Base-by-base conservation (phyloP, 2,888 invertebrate genomes). In the Lasioglossum figueresi region DNA sequence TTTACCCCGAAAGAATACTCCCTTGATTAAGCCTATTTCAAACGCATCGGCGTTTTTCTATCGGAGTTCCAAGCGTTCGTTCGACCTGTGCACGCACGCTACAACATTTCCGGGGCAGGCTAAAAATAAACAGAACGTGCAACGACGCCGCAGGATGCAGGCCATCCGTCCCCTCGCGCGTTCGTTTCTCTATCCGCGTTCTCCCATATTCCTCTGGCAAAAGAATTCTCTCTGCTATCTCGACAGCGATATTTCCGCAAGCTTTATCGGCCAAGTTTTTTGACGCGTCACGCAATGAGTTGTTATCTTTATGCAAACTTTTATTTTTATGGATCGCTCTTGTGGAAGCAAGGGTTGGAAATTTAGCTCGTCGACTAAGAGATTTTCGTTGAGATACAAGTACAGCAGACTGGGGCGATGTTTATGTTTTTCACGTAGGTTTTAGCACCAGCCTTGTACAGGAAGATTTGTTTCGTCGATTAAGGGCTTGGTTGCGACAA, bases 91-190 rank as follows among this genome's bases (percentile, higher is more conserved):
- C 43, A 31, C 56, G 70, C 70, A 66, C 40, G 63, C 48, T 34
- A 52, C 71, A 63, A 59, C 34, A 72, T 71, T 71, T 76, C 63
- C 71, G 66, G 48, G 43, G 19, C 45, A 27, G 27, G 76, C 75
- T 80, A 78, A 82, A 85, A 85, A 85, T 85, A 82, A 82, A 45
- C 77, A 71, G 71, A 72, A 77, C 63, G 63, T 76, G 37, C 56
- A 78, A 72, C 31, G 34, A 19, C 48, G 70, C 63, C 66, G 56
- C 66, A 82, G 79, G 74, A 79, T 76, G 19, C 52, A 59, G 27
- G 31, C 40, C 48, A 72, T 68, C 66, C 75, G 71, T 81, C 43
- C 52, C 56, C 45, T 45, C 19, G 23, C 23, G 56, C 27, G 45
- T 72, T 80, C 37, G 45, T 78, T 80, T 78, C 63, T 52, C 16